phyloP scores from a whole-genome alignment of 2,888 invertebrate species.

The Archips crataeganus region DNA sequence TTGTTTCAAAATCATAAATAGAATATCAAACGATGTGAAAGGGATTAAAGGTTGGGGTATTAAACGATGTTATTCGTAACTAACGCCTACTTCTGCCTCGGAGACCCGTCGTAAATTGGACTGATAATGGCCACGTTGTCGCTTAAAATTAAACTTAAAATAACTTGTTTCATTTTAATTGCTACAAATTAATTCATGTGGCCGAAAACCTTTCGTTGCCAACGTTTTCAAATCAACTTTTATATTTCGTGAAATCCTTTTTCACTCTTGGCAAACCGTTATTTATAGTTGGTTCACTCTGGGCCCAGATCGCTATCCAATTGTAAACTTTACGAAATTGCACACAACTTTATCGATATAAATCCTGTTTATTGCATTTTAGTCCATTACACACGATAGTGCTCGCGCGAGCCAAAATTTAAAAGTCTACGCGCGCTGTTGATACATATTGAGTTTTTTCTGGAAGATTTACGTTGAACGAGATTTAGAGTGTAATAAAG shows the following conservation, averaged over 20 bases:
- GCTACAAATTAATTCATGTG: background rate
- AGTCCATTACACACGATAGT: constrained; percentile 41
- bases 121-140: background rate
- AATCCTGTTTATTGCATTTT: constrained; percentile 42
- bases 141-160: background rate
- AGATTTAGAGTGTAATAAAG: constrained; percentile 48
- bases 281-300: constrained; percentile 3
- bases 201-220: background rate
- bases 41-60: constrained; percentile 31
- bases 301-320: constrained; percentile 18
- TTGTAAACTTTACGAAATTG: constrained; percentile 35
- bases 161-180: constrained; percentile 1
- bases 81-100: constrained; percentile 5
- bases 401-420: constrained; percentile 38
- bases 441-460: constrained; percentile 41
- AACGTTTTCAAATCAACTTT: background rate
- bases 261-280: background rate
- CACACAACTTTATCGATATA: constrained; percentile 34
- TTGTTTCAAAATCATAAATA: constrained; percentile 39
- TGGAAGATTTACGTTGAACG: constrained; percentile 40
- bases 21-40: constrained; percentile 32
- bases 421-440: constrained; percentile 34
- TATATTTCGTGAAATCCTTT: background rate
- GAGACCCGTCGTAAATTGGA: background rate
- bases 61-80: constrained; percentile 23